These are phyloP conservation scores for Catocala fraxini DNA, from an alignment of 2,888 invertebrate genomes.

Conservation along the genomic window DNA sequence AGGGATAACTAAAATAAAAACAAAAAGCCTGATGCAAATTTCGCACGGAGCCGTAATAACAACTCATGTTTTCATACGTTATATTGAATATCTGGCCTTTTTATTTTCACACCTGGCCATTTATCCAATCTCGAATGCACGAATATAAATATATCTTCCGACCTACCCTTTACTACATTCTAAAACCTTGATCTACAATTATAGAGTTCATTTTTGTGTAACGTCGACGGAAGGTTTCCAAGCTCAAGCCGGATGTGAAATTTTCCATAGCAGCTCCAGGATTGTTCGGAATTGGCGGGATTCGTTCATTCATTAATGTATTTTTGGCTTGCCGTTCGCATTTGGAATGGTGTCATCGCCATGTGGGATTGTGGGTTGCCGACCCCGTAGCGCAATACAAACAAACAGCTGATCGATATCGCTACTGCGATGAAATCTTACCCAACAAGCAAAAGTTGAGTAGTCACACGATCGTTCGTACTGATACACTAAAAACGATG, in stretches of 20 bases:
- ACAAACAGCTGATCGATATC: constrained; percentile 81
- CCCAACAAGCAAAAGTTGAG: constrained; percentile 45
- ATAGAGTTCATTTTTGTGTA: constrained; percentile 57
- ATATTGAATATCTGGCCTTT: constrained; percentile 28
- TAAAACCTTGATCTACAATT: constrained; percentile 27
- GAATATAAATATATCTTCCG: constrained; percentile 23
- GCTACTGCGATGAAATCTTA: constrained; percentile 53
- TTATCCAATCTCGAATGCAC: constrained; percentile 30
- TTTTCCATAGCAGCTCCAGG: constrained; percentile 75
- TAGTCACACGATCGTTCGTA: constrained; percentile 43
- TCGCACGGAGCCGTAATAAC: constrained; percentile 6
- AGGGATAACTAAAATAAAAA: constrained; percentile 11
- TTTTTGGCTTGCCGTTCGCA: constrained; percentile 71
- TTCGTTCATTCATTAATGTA: constrained; percentile 71
- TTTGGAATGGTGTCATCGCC: constrained; percentile 74
- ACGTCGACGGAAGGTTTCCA: constrained; percentile 57
- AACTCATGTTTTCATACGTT: constrained; percentile 10
- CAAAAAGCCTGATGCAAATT: constrained; percentile 8
- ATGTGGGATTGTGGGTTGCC: constrained; percentile 73
- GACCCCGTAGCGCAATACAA: constrained; percentile 74
- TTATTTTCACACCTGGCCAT: constrained; percentile 28
- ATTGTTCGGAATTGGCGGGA: constrained; percentile 63
- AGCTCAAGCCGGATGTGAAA: constrained; percentile 72
- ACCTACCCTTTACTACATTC: constrained; percentile 24
- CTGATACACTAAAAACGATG: constrained; percentile 35